These are phyloP conservation scores for Prunella fulvescens DNA, from an alignment of 2,113 vertebrate genomes.

Conservation along the genomic window DNA sequence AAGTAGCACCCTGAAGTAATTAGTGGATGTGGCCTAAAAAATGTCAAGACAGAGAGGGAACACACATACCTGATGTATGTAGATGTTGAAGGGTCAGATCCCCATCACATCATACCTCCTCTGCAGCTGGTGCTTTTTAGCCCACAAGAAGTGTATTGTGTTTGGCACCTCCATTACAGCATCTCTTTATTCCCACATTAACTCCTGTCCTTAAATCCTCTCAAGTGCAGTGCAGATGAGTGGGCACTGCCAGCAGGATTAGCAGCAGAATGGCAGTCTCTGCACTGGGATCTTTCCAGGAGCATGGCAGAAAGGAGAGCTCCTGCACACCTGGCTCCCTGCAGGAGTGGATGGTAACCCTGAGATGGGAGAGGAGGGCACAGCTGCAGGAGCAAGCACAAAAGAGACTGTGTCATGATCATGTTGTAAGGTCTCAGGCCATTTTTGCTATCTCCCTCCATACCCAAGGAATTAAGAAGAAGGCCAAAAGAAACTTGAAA, in stretches of 20 bases:
- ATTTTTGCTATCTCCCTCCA: not conserved
- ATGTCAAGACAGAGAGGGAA: not conserved
- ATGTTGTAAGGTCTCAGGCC: accelerated
- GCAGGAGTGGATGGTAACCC: not conserved
- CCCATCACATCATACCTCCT: not conserved
- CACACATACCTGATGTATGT: too few relatives aligned
- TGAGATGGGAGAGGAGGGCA: not conserved
- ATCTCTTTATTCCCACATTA: not conserved
- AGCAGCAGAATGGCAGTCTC: not conserved
- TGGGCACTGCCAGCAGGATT: not conserved
- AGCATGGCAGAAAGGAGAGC: not conserved
- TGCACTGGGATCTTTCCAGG: not conserved
- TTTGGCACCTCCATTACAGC: not conserved
- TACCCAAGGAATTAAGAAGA: not conserved
- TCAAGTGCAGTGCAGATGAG: not conserved
- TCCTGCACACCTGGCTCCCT: not conserved
- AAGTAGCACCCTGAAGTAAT: not conserved
- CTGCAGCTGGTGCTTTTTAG: not conserved
- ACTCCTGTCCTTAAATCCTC: not conserved
- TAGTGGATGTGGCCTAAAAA: not conserved
- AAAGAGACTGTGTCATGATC: not conserved
- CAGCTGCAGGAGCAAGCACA: not conserved
- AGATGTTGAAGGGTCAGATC: not conserved
- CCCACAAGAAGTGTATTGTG: not conserved
- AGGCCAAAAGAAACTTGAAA: not conserved